Evolutionary conservation across 2,113 vertebrate species (phyloP).

Genomic region (Callipepla californica): DNA sequence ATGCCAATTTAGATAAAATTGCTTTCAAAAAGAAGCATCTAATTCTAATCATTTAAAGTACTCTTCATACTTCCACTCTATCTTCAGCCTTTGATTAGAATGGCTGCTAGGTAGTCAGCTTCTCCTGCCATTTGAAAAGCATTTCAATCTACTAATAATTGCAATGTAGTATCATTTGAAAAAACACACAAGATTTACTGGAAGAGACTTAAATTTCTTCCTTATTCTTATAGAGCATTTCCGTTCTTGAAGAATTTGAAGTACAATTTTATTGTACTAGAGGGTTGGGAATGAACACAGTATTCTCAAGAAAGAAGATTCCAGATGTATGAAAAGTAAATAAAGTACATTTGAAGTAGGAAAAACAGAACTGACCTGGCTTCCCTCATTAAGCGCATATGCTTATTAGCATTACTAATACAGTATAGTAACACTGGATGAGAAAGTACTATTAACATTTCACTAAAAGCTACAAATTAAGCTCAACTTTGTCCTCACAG

Average conservation of each 20-base stretch:
- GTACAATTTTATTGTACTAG: not conserved
- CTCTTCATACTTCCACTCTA: not conserved
- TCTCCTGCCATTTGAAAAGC: not conserved
- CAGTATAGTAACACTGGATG: not conserved
- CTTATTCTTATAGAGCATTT: not conserved
- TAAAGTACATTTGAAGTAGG: not conserved
- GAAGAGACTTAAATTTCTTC: not conserved
- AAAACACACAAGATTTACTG: not conserved
- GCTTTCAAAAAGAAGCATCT: not conserved
- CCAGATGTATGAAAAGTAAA: not conserved
- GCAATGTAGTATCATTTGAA: not conserved
- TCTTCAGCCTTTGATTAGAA: not conserved
- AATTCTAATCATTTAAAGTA: not conserved
- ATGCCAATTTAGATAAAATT: not conserved
- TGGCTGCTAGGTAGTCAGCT: not conserved
- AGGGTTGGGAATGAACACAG: not conserved
- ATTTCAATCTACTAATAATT: not conserved
- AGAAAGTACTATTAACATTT: not conserved
- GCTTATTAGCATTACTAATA: not conserved
- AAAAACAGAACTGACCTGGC: not conserved
- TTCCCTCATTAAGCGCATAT: not conserved
- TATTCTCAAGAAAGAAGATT: not conserved
- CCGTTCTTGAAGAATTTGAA: not conserved
- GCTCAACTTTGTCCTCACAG: not conserved
- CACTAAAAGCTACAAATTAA: not conserved